phyloP scores from a whole-genome alignment of 2,797 vertebrate genomes.

The Diglossa cyanea region DNA sequence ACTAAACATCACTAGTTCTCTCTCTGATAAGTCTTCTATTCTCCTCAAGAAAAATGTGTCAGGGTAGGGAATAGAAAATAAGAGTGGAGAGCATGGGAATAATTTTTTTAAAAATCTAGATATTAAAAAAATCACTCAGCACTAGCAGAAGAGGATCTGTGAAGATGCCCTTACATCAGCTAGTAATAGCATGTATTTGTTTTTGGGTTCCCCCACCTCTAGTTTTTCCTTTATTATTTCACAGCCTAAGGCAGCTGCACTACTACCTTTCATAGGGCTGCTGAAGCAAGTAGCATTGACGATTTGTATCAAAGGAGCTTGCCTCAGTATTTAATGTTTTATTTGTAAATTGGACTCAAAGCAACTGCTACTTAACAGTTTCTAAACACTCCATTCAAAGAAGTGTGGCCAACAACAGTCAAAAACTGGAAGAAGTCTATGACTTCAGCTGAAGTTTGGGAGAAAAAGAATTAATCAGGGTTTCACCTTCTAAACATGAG shows the following conservation, averaged over 20 bases:
- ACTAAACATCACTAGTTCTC: not conserved
- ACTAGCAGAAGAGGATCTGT: not conserved
- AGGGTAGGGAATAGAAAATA: not conserved
- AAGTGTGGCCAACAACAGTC: not conserved
- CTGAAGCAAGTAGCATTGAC: not conserved
- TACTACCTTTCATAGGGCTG: not conserved
- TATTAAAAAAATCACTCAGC: not conserved
- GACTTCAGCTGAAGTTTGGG: not conserved
- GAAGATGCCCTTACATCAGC: not conserved
- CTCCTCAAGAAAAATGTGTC: not conserved
- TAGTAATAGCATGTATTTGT: not conserved
- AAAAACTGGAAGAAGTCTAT: not conserved
- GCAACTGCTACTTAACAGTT: not conserved
- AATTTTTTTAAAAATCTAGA: fast-evolving
- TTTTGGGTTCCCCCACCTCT: fast-evolving
- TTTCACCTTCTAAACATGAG: not conserved
- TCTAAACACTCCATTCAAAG: not conserved
- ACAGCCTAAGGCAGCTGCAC: not conserved
- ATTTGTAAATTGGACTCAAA: not conserved
- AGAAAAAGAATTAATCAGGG: not conserved
- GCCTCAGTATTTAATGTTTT: not conserved
- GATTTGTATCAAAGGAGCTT: not conserved
- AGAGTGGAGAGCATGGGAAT: fast-evolving
- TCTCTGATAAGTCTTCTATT: not conserved
- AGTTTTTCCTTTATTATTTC: not conserved